These are phyloP conservation scores for Nomada ferruginata DNA, from an alignment of 2,888 invertebrate genomes.

Conservation along the genomic window DNA sequence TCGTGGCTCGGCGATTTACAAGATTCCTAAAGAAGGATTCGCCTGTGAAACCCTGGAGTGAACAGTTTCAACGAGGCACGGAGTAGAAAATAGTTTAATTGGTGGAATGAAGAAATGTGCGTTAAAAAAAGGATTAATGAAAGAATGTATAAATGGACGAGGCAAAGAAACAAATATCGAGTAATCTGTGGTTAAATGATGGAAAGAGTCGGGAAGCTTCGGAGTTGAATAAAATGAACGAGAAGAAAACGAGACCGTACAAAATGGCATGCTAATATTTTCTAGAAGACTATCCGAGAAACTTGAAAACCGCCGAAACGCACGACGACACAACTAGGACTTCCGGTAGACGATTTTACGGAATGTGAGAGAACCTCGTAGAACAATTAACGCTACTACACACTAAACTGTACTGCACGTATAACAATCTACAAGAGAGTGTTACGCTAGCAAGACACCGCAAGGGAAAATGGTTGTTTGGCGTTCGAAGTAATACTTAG, in stretches of 20 bases:
- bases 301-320: background rate
- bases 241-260: background rate
- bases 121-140: too few relatives aligned
- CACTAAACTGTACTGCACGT: slow-evolving; percentile 19
- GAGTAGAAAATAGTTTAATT: too few relatives aligned
- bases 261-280: background rate
- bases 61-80: too few relatives aligned
- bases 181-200: background rate
- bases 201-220: background rate
- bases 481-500: background rate
- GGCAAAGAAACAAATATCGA: too few relatives aligned
- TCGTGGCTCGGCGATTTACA: background rate
- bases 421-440: slow-evolving; percentile 26
- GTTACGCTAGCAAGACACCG: slow-evolving; percentile 18
- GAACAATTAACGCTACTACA: slow-evolving; percentile 39
- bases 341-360: slow-evolving; percentile 38
- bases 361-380: slow-evolving; percentile 61
- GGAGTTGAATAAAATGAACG: too few relatives aligned
- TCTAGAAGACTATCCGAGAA: background rate
- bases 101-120: too few relatives aligned
- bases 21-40: background rate
- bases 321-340: slow-evolving; percentile 12
- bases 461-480: slow-evolving; percentile 23
- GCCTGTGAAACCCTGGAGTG: too few relatives aligned
- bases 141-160: too few relatives aligned